Conservation (phyloP, 2,113 vertebrate species). For the Rutilus rutilus region DNA sequence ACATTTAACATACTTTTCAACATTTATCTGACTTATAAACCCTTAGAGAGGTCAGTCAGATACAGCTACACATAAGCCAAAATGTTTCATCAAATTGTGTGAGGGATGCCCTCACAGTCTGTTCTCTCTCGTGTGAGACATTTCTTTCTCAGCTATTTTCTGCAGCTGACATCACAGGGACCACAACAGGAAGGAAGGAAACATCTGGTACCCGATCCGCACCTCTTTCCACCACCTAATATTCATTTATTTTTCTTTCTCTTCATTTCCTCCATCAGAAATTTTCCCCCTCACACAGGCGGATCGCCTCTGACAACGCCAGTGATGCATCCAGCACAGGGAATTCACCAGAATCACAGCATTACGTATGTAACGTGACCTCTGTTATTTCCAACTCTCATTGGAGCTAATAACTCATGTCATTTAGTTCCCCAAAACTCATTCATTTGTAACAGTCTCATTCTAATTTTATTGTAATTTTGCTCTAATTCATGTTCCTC, state of each 20-base stretch:
- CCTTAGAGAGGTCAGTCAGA: background rate
- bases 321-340: constrained; percentile 57
- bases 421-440: background rate
- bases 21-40: background rate
- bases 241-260: constrained; percentile 6
- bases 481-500: background rate
- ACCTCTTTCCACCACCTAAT: constrained; percentile 6
- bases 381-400: background rate
- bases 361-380: constrained; percentile 58
- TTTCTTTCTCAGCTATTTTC: background rate
- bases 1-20: too few species aligned
- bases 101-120: background rate
- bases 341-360: constrained; percentile 57
- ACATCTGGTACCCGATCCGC: constrained; percentile 3
- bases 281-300: constrained; percentile 63
- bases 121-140: background rate
- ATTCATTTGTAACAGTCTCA: background rate
- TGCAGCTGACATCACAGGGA: constrained; percentile 1
- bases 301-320: constrained; percentile 66
- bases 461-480: background rate
- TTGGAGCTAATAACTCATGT: background rate
- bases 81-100: background rate
- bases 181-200: background rate
- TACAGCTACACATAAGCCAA: background rate
- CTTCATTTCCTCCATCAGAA: constrained; percentile 56